Conservation (phyloP, 2,797 vertebrate genomes). For the Anomalospiza imberbis region DNA sequence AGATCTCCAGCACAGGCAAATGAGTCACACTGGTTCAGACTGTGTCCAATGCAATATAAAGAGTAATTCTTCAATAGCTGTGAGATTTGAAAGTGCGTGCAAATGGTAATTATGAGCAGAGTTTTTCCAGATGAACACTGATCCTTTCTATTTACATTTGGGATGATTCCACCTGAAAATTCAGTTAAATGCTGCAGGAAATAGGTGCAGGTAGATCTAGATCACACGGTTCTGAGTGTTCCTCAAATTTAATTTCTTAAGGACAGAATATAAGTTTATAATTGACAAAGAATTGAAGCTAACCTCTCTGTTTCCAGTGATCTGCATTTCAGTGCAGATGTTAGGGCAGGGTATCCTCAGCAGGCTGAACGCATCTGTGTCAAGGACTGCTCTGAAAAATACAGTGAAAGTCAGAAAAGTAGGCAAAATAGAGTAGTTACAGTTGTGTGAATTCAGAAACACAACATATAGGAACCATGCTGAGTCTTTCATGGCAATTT, state of each 20-base stretch:
- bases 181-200: not conserved
- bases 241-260: not conserved
- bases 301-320: not conserved
- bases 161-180: not conserved
- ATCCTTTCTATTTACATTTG: not conserved
- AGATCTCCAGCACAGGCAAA: not conserved
- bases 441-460: not conserved
- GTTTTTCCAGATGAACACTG: not conserved
- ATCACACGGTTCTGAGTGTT: not conserved
- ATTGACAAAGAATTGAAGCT: not conserved
- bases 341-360: not conserved
- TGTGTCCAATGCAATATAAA: not conserved
- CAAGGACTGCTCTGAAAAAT: not conserved
- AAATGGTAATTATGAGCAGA: not conserved
- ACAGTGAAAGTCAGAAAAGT: not conserved
- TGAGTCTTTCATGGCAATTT: conserved; percentile 3
- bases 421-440: not conserved
- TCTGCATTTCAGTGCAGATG: not conserved
- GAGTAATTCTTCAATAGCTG: not conserved
- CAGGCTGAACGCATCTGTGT: not conserved
- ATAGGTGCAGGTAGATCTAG: not conserved
- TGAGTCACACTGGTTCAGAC: not conserved
- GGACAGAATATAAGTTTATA: not conserved
- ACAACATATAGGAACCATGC: not conserved
- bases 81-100: not conserved